Evolutionary conservation across 2,113 vertebrate genomes (phyloP), one percentile per base, ranked within the genome.

Genomic region (Halcyon malimbica): DNA sequence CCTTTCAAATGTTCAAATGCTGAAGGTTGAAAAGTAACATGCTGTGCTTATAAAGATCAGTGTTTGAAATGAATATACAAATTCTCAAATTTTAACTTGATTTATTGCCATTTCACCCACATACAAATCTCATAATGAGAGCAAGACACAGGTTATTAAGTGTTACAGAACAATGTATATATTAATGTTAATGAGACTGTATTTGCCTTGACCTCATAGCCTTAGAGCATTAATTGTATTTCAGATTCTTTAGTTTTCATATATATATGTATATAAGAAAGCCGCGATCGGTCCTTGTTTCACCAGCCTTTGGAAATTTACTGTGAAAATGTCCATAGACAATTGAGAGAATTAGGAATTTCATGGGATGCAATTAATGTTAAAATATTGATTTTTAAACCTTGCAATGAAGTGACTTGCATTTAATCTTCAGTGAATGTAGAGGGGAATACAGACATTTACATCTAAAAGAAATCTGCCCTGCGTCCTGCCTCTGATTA

Each of bases 1-100:
- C 76, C 59, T 90, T 96, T 95, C 82, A 92, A 83, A 94, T 87
- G 73, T 68, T 94, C 68, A 96, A 50, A 94, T 64, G 79, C 68
- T 62, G 88, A 92, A 81, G 86, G 83, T 86, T 94, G 88, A 93
- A 92, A 92, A 65, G 68, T 68, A 90, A 51, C 92, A 71, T 53
- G 68, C 82, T 93, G 92, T 94, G 68, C 69, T 94, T 35, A 89
- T 51, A 75, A 80, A 83, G 71, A 94, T 63, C 83, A 89, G 33
- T 74, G 56, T 95, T 93, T 90, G 73, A 48, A 88, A 60, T 64
- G 64, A 90, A 87, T 86, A 92, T 46, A 83, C 56, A 88, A 81
- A 88, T 75, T 89, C 68, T 93, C 42, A 86, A 65, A 63, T 87
- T 91, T 95, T 76, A 80, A 74, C 75, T 75, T 90, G 82, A 29